These are phyloP conservation scores for Microcebus ravelobensis DNA, from an alignment of 2,113 vertebrate genomes.

Conservation along the genomic window DNA sequence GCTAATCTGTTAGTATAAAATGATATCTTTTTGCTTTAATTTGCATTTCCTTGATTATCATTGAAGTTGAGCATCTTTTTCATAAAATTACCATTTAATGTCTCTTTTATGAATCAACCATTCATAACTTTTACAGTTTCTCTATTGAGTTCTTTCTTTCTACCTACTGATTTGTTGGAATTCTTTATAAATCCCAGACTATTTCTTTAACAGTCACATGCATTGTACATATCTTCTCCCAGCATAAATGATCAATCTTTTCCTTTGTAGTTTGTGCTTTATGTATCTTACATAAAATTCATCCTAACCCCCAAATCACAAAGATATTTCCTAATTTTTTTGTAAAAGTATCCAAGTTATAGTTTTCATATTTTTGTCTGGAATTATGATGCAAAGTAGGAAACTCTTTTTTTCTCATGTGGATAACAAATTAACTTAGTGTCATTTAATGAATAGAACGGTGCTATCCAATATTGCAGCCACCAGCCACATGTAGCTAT, in stretches of 20 bases:
- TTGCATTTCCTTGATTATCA: not conserved
- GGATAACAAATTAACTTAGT: not conserved
- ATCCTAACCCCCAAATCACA: not conserved
- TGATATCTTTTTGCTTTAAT: not conserved
- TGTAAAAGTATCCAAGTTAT: not conserved
- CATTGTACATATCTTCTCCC: not conserved
- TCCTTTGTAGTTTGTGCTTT: not conserved
- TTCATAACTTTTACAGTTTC: not conserved
- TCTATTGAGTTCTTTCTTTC: not conserved
- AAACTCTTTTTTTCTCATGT: not conserved
- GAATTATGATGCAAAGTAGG: not conserved
- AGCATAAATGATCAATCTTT: not conserved
- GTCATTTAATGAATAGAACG: not conserved
- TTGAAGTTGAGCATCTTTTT: not conserved
- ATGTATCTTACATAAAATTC: not conserved
- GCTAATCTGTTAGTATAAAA: not conserved
- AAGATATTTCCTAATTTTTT: not conserved
- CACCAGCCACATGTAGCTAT: not conserved
- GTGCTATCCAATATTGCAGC: not conserved
- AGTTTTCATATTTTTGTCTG: not conserved
- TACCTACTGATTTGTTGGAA: not conserved
- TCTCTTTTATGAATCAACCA: not conserved
- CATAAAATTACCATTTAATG: not conserved
- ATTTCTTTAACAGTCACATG: not conserved
- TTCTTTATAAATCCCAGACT: not conserved